A percentile compares a stretch with the other conserved stretches of the same genome.
Evolutionary conservation across 2,113 vertebrate species (phyloP).

Genomic region (Muntiacus muntjak): DNA sequence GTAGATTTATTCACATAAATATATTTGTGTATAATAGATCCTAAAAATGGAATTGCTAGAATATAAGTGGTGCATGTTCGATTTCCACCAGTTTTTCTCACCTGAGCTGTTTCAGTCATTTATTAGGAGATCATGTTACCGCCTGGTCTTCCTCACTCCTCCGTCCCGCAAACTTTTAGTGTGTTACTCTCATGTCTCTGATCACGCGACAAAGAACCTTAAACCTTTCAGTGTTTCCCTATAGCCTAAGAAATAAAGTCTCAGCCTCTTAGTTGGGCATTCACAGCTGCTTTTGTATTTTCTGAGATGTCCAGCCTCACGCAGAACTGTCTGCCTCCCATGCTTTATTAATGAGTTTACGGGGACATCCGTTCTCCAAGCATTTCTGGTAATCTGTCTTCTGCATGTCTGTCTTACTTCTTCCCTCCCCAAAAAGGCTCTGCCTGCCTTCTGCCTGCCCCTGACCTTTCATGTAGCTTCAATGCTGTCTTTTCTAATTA

Average conservation of each 20-base stretch:
- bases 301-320: neutral
- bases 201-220: neutral
- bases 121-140: neutral
- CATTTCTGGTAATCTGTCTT: neutral
- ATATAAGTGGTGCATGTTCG: neutral
- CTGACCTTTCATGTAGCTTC: neutral
- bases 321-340: neutral
- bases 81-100: neutral
- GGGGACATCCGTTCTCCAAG: neutral
- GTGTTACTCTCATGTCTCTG: neutral
- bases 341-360: neutral
- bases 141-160: neutral
- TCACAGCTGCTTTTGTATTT: neutral
- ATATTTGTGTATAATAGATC: neutral
- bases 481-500: neutral
- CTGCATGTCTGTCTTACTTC: neutral
- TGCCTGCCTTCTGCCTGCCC: neutral
- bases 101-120: neutral
- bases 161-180: neutral
- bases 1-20: neutral
- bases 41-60: neutral
- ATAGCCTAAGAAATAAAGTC: neutral
- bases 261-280: neutral
- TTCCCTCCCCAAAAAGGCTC: neutral
- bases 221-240: neutral